phyloP scores from a whole-genome alignment of 2,113 vertebrate species.

The Anoplopoma fimbria region DNA sequence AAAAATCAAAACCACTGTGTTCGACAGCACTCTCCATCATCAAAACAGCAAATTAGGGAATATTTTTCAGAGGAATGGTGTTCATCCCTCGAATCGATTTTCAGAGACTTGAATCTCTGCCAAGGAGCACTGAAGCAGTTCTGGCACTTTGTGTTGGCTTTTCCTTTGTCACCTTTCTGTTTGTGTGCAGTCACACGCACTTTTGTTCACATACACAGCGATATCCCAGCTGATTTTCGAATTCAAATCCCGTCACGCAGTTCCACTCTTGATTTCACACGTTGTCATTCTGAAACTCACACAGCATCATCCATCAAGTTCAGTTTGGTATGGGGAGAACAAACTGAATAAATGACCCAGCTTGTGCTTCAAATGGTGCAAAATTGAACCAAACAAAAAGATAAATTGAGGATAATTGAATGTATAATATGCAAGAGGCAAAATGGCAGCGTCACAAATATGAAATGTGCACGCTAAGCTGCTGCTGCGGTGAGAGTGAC shows the following conservation, averaged over 20 bases:
- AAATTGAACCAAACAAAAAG: too few relatives aligned
- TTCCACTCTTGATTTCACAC: not conserved
- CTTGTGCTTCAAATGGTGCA: too few relatives aligned
- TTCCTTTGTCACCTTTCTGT: slow-evolving; percentile 2
- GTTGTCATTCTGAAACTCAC: not conserved
- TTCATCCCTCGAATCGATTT: slow-evolving; percentile 4
- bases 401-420: too few relatives aligned
- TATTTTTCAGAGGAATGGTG: not conserved
- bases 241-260: not conserved
- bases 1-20: not conserved
- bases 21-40: not conserved
- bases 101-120: not conserved
- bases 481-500: too few relatives aligned
- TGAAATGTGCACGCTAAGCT: too few relatives aligned
- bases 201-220: not conserved
- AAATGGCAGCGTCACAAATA: too few relatives aligned
- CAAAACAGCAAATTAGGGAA: slow-evolving; percentile 7
- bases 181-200: slow-evolving; percentile 4
- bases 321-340: slow-evolving; percentile 8
- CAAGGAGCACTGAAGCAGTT: not conserved
- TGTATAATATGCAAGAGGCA: too few relatives aligned
- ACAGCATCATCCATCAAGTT: not conserved
- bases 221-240: slow-evolving; percentile 14
- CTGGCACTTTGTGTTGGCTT: not conserved
- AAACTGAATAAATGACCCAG: slow-evolving; percentile 35